Percentiles rank a stretch among this genome's conserved stretches.
phyloP scores from a whole-genome alignment of 2,888 invertebrate genomes.

The Merodon equestris region DNA sequence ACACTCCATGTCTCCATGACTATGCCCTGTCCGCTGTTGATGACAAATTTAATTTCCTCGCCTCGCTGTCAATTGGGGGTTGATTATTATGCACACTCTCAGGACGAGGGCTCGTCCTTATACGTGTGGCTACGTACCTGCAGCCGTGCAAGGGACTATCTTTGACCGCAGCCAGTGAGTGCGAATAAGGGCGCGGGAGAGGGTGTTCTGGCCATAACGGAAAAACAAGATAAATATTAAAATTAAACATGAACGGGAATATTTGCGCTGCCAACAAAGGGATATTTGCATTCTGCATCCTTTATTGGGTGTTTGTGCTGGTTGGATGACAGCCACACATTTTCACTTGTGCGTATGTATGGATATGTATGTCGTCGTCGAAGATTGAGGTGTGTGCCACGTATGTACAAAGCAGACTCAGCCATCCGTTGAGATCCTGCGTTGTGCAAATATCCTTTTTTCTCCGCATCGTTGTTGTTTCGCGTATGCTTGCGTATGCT shows the following conservation, averaged over 20 bases:
- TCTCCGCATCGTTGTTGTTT: slow-evolving; percentile 1
- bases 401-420: slow-evolving; percentile 56
- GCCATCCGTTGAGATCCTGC: slow-evolving; percentile 63
- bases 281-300: slow-evolving; percentile 67
- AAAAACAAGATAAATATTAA: slow-evolving; percentile 69
- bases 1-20: slow-evolving; percentile 56
- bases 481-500: slow-evolving; percentile 2
- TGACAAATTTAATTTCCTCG: slow-evolving; percentile 69
- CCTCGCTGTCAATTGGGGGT: slow-evolving; percentile 64
- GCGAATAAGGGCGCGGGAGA: slow-evolving; percentile 5
- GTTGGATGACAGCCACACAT: slow-evolving; percentile 36
- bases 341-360: slow-evolving; percentile 20
- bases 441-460: slow-evolving; percentile 62
- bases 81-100: slow-evolving; percentile 57
- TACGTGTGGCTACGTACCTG: slow-evolving; percentile 3
- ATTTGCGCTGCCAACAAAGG: slow-evolving; percentile 65
- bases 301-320: slow-evolving; percentile 64
- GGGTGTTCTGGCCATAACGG: slow-evolving; percentile 57
- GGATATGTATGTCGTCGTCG: too few species aligned
- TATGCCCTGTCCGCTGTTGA: slow-evolving; percentile 50
- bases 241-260: slow-evolving; percentile 68
- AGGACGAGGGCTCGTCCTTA: slow-evolving; percentile 23
- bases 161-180: too few species aligned
- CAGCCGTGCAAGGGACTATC: too few species aligned
- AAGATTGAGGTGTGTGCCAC: slow-evolving; percentile 53